Conservation (phyloP, 2,113 vertebrate genomes). For the Platycercus adscitus region DNA sequence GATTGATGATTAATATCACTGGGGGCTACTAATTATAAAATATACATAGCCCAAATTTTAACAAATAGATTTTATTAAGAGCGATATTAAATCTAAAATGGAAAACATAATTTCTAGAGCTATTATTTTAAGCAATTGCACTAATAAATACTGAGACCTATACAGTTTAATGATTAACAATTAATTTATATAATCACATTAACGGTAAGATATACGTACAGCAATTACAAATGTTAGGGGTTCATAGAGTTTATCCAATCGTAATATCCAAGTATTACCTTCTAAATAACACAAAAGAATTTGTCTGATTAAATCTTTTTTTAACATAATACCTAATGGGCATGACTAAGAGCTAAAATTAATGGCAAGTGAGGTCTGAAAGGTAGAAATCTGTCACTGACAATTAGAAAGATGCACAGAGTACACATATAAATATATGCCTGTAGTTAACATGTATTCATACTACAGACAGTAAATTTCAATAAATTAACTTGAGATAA, state of each 20-base stretch:
- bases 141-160: background rate
- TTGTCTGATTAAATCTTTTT: background rate
- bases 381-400: background rate
- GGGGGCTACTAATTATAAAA: background rate
- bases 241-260: background rate
- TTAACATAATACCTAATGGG: background rate
- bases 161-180: background rate
- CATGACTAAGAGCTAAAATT: background rate
- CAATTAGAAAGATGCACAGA: background rate
- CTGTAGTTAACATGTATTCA: background rate
- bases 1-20: background rate
- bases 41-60: background rate
- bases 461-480: background rate
- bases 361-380: background rate
- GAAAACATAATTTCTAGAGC: background rate
- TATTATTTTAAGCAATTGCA: background rate
- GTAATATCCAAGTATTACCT: background rate
- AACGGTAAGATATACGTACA: background rate
- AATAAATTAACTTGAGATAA: background rate
- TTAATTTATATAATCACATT: background rate
- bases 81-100: background rate
- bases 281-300: background rate
- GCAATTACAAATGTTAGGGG: background rate
- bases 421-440: background rate
- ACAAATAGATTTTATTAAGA: background rate